Percentiles rank a stretch among this genome's conserved stretches.
Conservation (phyloP, 1,140 invertebrate species). For the Ips typographus region DNA sequence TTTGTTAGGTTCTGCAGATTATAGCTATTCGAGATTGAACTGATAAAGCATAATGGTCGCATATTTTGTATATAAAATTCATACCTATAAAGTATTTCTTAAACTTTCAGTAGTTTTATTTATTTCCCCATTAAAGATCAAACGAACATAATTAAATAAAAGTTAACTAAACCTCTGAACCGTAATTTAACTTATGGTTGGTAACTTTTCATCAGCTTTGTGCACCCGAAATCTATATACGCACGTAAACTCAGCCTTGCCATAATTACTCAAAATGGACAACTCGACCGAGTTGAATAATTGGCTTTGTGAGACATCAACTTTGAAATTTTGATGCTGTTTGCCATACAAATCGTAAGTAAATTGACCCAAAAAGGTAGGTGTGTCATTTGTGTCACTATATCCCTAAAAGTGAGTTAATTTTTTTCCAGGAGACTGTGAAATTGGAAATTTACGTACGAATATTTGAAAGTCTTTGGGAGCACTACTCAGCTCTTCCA, state of each 20-base stretch:
- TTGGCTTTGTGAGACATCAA: constrained; percentile 22
- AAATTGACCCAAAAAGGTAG: constrained; percentile 34
- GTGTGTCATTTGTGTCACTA: not conserved
- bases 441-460: constrained; percentile 13
- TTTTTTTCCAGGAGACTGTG: not conserved
- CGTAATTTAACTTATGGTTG: no score
- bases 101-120: no score
- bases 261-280: constrained; percentile 38
- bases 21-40: no score
- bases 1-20: no score
- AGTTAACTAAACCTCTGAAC: no score
- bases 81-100: no score
- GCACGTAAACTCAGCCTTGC: constrained; percentile 38
- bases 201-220: constrained; percentile 7
- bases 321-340: constrained; percentile 39
- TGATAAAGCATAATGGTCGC: not conserved
- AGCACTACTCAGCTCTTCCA: constrained; percentile 29
- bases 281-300: constrained; percentile 36
- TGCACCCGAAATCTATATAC: constrained; percentile 42
- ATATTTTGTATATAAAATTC: not conserved
- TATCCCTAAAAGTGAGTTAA: constrained; percentile 23
- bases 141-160: no score
- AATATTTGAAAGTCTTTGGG: constrained; percentile 37
- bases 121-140: no score
- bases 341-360: constrained; percentile 31